A percentile compares a stretch with the other conserved stretches of the same genome.
phyloP scores from a whole-genome alignment of 2,888 invertebrate species.

The Mechanitis mazaeus region DNA sequence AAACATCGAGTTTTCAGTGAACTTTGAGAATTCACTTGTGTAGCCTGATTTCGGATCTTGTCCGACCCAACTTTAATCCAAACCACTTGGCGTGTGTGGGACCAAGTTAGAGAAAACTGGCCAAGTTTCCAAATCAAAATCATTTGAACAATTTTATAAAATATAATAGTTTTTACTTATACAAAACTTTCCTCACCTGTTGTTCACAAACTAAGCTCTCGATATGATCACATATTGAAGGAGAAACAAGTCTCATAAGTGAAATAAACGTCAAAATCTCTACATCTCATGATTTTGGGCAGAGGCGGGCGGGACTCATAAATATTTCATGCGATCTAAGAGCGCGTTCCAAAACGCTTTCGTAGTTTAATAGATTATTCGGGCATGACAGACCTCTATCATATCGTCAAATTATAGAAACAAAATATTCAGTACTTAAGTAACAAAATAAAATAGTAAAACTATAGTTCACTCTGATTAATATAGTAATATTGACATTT shows the following conservation, averaged over 20 bases:
- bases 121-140: conserved; percentile 7
- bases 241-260: background rate
- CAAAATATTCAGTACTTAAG: conserved; percentile 17
- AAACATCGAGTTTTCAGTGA: conserved; percentile 29
- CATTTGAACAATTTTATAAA: background rate
- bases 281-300: conserved; percentile 15
- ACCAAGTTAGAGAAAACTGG: conserved; percentile 22
- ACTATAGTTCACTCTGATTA: conserved; percentile 1
- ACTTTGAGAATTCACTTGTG: conserved; percentile 36
- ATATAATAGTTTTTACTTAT: too few relatives aligned
- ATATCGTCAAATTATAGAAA: conserved; percentile 11
- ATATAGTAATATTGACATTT: too few relatives aligned
- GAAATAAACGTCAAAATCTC: background rate
- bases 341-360: conserved; percentile 43
- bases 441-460: conserved; percentile 12
- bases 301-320: conserved; percentile 44
- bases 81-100: conserved; percentile 31
- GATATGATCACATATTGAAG: background rate
- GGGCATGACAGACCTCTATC: conserved; percentile 40
- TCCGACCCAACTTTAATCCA: conserved; percentile 43
- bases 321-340: conserved; percentile 54
- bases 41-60: conserved; percentile 40
- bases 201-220: background rate
- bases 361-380: conserved; percentile 49
- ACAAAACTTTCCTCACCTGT: background rate